Percentiles rank a stretch among this genome's conserved stretches.
Conservation (phyloP, 2,888 invertebrate genomes). For the Leptura quadrifasciata region DNA sequence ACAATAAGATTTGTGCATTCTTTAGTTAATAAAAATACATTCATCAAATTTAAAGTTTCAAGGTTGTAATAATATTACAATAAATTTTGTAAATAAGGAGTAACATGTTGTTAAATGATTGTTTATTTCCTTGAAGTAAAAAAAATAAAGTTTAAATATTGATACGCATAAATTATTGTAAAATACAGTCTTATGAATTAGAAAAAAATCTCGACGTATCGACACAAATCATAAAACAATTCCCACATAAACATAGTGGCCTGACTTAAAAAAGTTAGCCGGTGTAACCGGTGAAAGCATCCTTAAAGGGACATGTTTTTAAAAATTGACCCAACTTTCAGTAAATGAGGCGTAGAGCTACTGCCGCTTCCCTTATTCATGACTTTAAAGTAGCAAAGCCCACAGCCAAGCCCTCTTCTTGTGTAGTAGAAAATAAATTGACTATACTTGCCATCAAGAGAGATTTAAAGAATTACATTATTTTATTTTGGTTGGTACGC, state of each 20-base stretch:
- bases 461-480: conserved; percentile 23
- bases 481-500: not conserved
- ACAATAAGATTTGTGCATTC: no score
- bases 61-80: no score
- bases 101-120: no score
- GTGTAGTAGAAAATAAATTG: conserved; percentile 21
- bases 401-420: not conserved
- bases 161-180: no score
- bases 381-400: conserved; percentile 13
- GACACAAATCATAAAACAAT: not conserved
- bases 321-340: conserved; percentile 29
- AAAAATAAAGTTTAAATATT: no score
- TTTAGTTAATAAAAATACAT: no score
- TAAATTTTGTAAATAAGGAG: no score
- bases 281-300: conserved; percentile 8
- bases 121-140: no score
- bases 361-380: conserved; percentile 26
- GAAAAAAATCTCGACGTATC: not conserved
- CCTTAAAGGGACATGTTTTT: conserved; percentile 10
- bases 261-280: not conserved
- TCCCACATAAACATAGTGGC: not conserved
- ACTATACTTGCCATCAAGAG: conserved; percentile 12
- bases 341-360: conserved; percentile 27
- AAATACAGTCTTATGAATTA: no score
- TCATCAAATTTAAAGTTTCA: no score